Base-by-base conservation (phyloP, 2,797 vertebrate genomes). In the Poecilia gillii region DNA sequence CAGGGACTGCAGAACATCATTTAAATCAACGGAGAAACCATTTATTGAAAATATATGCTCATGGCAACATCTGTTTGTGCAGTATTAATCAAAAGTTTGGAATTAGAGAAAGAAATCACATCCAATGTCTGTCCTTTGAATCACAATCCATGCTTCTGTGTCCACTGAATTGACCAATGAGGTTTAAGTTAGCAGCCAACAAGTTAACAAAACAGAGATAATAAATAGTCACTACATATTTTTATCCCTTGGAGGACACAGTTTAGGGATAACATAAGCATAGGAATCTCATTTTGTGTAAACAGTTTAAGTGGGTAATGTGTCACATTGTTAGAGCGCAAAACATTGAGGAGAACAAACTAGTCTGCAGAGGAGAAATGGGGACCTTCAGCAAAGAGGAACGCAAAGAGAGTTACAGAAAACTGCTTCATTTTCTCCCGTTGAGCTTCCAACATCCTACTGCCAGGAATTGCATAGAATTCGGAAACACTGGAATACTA, bases 221-320 rank as follows among this genome's bases (percentile, higher is more conserved):
- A 66, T 39, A 39, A 39, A 66, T 8, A 39, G 14, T 20, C 20
- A 23, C 8, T 39, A 36, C 9, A 64, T 20, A 9, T 1, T 55
- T 55, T 55, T n/a, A 55, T 31, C 57, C 13, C n/a, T 12, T 59
- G 9, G 55, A 14, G 28, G 57, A 62, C 3, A 18, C 59, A 62
- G 28, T 62, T 33, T 33, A 33, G 13, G 59, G 31, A 33, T 62
- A 7, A 14, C 13, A 31, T 59, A 3, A 7, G 1, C 12, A 62
- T 62, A 62, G 59, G 31, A 33, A 62, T 62, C 14, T 18, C 7
- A 8, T 66, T 71, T 45, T 45, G 39, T 28, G 41, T 6, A 43
- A 71, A 71, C 68, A 28, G 20, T n/a, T 71, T 71, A n/a, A 71
- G 41, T 71, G 4, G 11, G 66, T 23, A 70, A 70, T n/a, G 39